phyloP scores from a whole-genome alignment of 2,888 invertebrate species.

The Drosophila fungiperda region DNA sequence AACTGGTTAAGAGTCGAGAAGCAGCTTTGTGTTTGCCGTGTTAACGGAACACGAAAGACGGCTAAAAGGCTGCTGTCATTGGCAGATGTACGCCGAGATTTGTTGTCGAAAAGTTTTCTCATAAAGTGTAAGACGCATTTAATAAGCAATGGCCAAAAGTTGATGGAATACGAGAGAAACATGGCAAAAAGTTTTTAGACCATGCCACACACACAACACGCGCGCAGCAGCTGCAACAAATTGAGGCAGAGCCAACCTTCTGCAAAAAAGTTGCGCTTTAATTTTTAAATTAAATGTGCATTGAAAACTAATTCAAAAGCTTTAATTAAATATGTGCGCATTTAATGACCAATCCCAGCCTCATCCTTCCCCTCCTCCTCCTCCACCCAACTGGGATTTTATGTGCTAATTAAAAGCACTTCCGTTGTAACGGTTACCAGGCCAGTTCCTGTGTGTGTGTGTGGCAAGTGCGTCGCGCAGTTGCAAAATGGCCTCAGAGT shows the following conservation, averaged over 20 bases:
- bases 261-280: slow-evolving; percentile 19
- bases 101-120: slow-evolving; percentile 57
- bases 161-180: slow-evolving; percentile 43
- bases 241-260: slow-evolving; percentile 3
- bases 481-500: slow-evolving; percentile 33
- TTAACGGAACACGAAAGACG: neutral
- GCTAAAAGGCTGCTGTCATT: slow-evolving; percentile 39
- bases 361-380: neutral
- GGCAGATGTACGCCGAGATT: slow-evolving; percentile 58
- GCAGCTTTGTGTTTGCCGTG: neutral
- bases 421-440: slow-evolving; percentile 37
- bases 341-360: slow-evolving; percentile 6
- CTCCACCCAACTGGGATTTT: slow-evolving; percentile 24
- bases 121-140: slow-evolving; percentile 65
- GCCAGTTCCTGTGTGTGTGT: neutral
- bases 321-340: slow-evolving; percentile 59
- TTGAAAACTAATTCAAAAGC: slow-evolving; percentile 61
- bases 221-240: slow-evolving; percentile 40
- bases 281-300: slow-evolving; percentile 22
- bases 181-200: slow-evolving; percentile 29
- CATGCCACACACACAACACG: neutral
- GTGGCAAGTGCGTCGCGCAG: slow-evolving; percentile 7
- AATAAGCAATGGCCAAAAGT: slow-evolving; percentile 47
- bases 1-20: slow-evolving; percentile 3
- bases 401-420: slow-evolving; percentile 65